Base-by-base conservation (phyloP, 2,113 vertebrate species). In the Corythornis cristatus region DNA sequence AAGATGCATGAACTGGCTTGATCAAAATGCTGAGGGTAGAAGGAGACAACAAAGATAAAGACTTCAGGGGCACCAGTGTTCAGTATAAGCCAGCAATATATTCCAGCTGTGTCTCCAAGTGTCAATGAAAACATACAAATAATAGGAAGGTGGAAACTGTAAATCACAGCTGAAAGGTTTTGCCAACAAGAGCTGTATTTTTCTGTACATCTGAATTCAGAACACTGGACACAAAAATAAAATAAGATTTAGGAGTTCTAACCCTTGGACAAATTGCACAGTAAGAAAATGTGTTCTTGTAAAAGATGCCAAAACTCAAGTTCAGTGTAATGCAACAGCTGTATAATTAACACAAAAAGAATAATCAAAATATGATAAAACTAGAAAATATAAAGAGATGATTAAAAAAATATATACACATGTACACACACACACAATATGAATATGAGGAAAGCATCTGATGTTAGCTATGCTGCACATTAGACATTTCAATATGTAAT, bases 21-120 rank as follows among this genome's bases (percentile, higher is more conserved):
- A 89, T 94, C 62, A 93, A 79, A 79, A 85, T 85, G 91, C 82
- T 89, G 91, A 65, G 71, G 79, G 54, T 42, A 42, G 58, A 70
- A 83, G 54, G 65, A 92, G 43, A 77, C 50, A 91, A 74, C 46
- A 89, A 74, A 91, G 82, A 76, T 31, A 53, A 89, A 94, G 70
- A 40, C 51, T 90, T 76, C 21, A 66, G 67, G 57, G 64, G 29
- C 1, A 7, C 31, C 26, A 21, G 29, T 46, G 29, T 12, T 65
- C 11, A 53, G 56, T 64, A 40, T 29, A 8, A 26, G 33, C 9
- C 67, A 76, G 35, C 45, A 37, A 37, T 37, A 37, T 72, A 71
- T 61, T 85, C 71, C 81, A 82, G 58, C 62, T 19, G 1, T 23
- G 74, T 40, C n/a, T 88, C 57, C 1, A 11, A 57, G 54, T 53